Conservation (phyloP, 2,113 vertebrate species). For the Cyprinodon tularosa region DNA sequence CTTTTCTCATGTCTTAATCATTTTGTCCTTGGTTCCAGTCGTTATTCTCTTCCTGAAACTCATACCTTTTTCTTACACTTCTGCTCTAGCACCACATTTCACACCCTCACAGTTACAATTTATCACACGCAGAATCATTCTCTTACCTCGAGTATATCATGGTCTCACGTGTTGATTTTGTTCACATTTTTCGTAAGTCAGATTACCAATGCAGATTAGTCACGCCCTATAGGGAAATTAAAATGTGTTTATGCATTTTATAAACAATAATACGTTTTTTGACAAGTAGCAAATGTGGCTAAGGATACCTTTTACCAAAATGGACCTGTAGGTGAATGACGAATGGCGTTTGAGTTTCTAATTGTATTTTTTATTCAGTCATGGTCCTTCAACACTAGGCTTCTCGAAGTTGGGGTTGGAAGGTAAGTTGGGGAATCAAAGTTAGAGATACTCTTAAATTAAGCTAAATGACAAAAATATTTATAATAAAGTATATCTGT, state of each 20-base stretch:
- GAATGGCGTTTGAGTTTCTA: background rate
- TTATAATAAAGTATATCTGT: background rate
- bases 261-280: background rate
- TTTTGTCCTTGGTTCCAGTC: background rate
- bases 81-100: background rate
- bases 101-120: background rate
- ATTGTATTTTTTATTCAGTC: no score
- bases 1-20: background rate
- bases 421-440: background rate
- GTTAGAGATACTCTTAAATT: background rate
- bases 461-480: background rate
- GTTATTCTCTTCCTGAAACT: conserved; percentile 3
- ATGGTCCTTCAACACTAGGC: background rate
- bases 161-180: background rate
- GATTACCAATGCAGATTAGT: background rate
- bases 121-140: background rate
- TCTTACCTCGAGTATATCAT: background rate
- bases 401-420: no score
- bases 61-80: background rate
- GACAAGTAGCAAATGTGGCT: background rate
- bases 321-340: background rate
- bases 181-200: background rate
- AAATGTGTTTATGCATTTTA: background rate
- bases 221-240: background rate
- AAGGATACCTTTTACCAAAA: background rate